Conservation (phyloP, 2,888 invertebrate species). For the Stenurella melanura region DNA sequence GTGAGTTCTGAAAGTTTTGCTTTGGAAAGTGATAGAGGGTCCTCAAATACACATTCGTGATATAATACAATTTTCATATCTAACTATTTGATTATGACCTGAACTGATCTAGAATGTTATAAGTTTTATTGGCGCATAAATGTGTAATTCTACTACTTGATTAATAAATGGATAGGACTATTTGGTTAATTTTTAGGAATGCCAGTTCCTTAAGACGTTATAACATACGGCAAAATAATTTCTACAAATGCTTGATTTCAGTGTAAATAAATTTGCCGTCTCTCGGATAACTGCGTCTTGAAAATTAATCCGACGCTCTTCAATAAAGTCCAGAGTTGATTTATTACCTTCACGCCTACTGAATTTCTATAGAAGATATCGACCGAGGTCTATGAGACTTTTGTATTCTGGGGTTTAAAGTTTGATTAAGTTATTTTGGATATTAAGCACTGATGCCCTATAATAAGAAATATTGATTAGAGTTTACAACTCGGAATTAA, state of each 20-base stretch:
- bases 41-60: too few species aligned
- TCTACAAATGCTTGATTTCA: neutral
- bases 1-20: too few species aligned
- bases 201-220: neutral
- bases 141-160: too few species aligned
- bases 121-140: too few species aligned
- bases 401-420: constrained; percentile 7
- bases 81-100: too few species aligned
- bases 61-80: too few species aligned
- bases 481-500: constrained; percentile 32
- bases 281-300: neutral
- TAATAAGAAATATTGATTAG: constrained; percentile 29
- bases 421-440: constrained; percentile 27
- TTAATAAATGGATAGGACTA: too few species aligned
- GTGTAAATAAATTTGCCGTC: neutral
- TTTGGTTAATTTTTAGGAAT: neutral
- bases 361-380: constrained; percentile 4
- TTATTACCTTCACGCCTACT: constrained; percentile 29
- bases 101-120: too few species aligned
- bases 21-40: too few species aligned
- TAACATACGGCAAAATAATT: neutral
- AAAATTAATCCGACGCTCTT: constrained; percentile 32
- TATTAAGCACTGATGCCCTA: constrained; percentile 5
- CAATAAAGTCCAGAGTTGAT: constrained; percentile 30
- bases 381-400: constrained; percentile 7